Base-by-base conservation (phyloP, 1,140 invertebrate species). In the Zophobas atratus region DNA sequence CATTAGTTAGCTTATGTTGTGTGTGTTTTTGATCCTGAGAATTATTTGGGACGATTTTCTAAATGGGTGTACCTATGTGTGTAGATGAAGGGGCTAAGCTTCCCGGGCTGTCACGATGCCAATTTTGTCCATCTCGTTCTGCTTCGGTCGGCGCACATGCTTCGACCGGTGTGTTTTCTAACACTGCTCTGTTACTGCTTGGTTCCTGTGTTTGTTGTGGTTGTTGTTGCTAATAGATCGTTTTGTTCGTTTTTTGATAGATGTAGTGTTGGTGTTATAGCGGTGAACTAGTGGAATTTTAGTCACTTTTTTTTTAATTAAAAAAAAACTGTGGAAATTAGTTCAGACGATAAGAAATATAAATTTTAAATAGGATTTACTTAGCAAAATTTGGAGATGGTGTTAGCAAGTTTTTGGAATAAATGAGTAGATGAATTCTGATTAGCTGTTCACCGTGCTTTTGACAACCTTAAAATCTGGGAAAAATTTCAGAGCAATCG, bases 31-130 rank as follows among this genome's bases (percentile, higher is more conserved):
- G 55, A 0, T 57, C 20, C 39, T 6, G 8, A 53, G n/a, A 73
- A 53, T 32, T 33, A 43, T 32, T 56, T 38, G 55, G 38, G 43
- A 43, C 36, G 20, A 53, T 43, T 36, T 46, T 38, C 70, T 70
- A 80, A 55, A 76, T 78, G 34, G 39, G 77, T 80, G 73, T 77
- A 71, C 56, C 46, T 81, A 80, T 84, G 80, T 82, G 79, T 84
- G 88, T 93, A 97, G 95, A 95, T 97, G 89, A 98, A 97, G 91
- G 95, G 95, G 88, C 91, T 97, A 86, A 94, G 94, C 92, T 97
- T 97, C 90, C 95, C 96, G 87, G 96, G 96, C 88, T 95, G 95
- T 90, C 94, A 96, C 88, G 96, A 97, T 91, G 93, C 96, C 86
- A 92, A 93, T 88, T 97, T 97, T 91, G 96, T 95, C 92, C 94